Evolutionary conservation across 2,888 invertebrate species (phyloP).

Genomic region (Caenorhabditis imperialis): DNA sequence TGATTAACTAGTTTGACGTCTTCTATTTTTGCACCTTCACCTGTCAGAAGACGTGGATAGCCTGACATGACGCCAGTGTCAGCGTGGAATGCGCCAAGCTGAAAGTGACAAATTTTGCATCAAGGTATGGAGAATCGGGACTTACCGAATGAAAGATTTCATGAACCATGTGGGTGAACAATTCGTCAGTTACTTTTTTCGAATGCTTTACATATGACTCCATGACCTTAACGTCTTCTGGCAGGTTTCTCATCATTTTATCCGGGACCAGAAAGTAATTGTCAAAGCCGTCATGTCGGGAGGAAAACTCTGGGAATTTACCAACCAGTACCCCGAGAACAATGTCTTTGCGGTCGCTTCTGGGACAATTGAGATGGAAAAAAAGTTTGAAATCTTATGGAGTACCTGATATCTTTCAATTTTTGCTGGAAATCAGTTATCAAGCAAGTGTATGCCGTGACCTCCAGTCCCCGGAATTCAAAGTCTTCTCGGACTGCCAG

Average conservation of each 20-base stretch:
- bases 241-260: constrained; percentile 1
- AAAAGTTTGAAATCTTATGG: too few relatives aligned
- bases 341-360: constrained; percentile 12
- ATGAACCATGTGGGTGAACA: constrained; percentile 10
- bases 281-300: not conserved
- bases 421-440: not conserved
- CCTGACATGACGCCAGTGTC: constrained; percentile 9
- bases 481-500: constrained; percentile 15
- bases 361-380: not conserved
- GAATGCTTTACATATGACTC: not conserved
- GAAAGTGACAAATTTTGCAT: too few relatives aligned
- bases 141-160: constrained; percentile 22
- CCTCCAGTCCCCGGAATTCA: constrained; percentile 24
- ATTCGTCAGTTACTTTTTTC: not conserved
- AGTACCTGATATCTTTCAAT: not conserved
- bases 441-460: not conserved
- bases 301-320: constrained; percentile 1
- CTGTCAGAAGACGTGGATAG: not conserved
- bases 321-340: constrained; percentile 10
- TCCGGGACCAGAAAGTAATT: constrained; percentile 15
- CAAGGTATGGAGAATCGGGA: too few relatives aligned
- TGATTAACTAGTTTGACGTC: constrained; percentile 3
- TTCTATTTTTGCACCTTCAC: not conserved
- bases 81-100: constrained; percentile 20
- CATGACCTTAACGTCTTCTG: not conserved